Evolutionary conservation across 2,113 vertebrate genomes (phyloP).

Genomic region (Aptenodytes patagonicus): DNA sequence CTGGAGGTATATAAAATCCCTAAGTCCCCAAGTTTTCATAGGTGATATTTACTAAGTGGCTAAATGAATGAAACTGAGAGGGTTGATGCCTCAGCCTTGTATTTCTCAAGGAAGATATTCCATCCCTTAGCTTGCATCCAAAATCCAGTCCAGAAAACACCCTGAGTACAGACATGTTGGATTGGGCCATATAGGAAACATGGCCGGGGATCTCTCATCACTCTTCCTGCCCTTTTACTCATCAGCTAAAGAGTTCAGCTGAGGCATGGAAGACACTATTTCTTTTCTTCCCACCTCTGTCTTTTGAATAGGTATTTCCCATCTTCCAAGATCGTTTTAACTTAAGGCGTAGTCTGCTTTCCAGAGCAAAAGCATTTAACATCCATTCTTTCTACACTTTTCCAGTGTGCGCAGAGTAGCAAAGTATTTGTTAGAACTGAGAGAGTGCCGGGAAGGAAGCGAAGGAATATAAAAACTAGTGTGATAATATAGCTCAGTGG

Average conservation of each 20-base stretch:
- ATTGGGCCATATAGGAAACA: not conserved
- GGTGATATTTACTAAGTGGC: not conserved
- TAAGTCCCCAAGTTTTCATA: not conserved
- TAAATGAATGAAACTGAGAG: not conserved
- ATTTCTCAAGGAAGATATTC: not conserved
- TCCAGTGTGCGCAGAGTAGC: not conserved
- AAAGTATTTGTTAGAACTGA: not conserved
- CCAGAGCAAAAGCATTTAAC: not conserved
- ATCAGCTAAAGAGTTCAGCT: not conserved
- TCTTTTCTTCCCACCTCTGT: not conserved
- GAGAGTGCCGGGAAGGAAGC: not conserved
- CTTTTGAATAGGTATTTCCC: not conserved
- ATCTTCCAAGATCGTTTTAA: not conserved
- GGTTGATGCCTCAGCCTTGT: not conserved
- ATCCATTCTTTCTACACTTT: not conserved
- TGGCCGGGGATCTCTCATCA: not conserved
- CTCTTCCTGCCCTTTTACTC: not conserved
- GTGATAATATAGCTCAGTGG: not conserved
- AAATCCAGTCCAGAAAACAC: not conserved
- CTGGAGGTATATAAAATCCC: not conserved
- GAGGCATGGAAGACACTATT: not conserved
- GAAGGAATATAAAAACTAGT: not conserved
- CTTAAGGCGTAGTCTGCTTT: not conserved
- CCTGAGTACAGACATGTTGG: not conserved
- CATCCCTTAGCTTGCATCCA: not conserved